Evolutionary conservation across 2,113 vertebrate species (phyloP).

Genomic region (Menidia beryllina): DNA sequence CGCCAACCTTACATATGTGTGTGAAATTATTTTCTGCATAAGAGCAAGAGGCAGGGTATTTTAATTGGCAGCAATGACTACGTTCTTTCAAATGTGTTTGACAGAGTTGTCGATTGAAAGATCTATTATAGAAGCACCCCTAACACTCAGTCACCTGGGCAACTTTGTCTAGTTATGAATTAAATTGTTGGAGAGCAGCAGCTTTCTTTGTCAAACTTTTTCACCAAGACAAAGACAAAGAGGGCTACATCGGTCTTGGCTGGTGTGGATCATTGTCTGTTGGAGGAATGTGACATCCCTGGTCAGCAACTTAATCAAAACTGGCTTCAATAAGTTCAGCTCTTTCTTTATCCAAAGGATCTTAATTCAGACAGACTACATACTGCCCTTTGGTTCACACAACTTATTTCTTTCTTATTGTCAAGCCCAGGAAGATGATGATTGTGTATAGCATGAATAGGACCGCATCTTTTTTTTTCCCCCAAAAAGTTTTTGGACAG

Average conservation of each 20-base stretch:
- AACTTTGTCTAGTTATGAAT: conserved; percentile 14
- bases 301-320: neutral
- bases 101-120: neutral
- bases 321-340: too few relatives aligned
- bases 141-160: conserved; percentile 6
- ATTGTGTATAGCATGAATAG: neutral
- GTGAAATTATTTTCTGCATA: neutral
- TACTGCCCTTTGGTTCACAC: neutral
- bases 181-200: neutral
- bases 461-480: neutral
- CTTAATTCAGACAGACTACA: neutral
- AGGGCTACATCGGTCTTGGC: neutral
- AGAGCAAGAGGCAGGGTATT: neutral
- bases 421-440: neutral
- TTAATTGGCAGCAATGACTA: neutral
- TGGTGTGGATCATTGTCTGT: too few relatives aligned
- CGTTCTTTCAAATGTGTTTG: conserved; percentile 11
- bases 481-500: too few relatives aligned
- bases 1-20: neutral
- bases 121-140: neutral
- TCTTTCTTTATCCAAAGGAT: neutral
- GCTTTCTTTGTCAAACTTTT: neutral
- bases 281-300: neutral
- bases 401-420: neutral
- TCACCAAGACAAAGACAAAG: conserved; percentile 5